phyloP scores from a whole-genome alignment of 2,797 vertebrate genomes.

The Melanotaenia pygmaea region DNA sequence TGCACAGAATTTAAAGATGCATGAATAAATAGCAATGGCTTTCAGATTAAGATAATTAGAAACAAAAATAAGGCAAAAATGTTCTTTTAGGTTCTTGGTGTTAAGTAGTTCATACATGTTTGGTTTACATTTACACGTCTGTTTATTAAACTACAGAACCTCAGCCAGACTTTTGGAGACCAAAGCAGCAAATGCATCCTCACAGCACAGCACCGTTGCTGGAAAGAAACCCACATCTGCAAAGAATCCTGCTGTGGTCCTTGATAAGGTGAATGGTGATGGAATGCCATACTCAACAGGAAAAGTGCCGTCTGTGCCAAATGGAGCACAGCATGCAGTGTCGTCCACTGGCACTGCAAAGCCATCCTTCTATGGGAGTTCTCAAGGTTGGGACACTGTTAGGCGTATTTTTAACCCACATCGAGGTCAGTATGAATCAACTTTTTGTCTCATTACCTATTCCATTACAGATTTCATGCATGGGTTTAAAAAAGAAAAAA shows the following conservation, averaged over 20 bases:
- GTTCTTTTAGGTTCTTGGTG: neutral
- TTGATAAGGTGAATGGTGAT: conserved; percentile 85
- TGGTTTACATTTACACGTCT: conserved; percentile 17
- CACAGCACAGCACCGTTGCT: conserved; percentile 72
- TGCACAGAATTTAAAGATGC: conserved; percentile 11
- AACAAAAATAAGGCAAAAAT: neutral
- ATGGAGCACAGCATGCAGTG: conserved; percentile 81
- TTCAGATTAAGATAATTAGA: neutral
- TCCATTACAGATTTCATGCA: neutral
- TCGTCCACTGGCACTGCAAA: conserved; percentile 79
- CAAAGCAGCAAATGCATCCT: conserved; percentile 80
- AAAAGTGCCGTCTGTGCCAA: conserved; percentile 74
- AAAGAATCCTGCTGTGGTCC: conserved; percentile 83
- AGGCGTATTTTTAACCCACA: conserved; percentile 85
- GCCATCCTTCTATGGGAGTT: conserved; percentile 49
- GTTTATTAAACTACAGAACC: conserved; percentile 83
- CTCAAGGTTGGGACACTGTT: conserved; percentile 79
- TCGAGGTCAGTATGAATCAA: conserved; percentile 68
- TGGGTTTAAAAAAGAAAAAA: conserved; percentile 6
- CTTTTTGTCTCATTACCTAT: neutral
- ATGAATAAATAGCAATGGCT: neutral
- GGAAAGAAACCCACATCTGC: conserved; percentile 75
- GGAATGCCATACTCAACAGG: conserved; percentile 74
- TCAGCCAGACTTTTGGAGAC: conserved; percentile 87
- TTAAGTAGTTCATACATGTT: neutral